Conservation (phyloP, 2,113 vertebrate genomes). For the Porphyrio hochstetteri region DNA sequence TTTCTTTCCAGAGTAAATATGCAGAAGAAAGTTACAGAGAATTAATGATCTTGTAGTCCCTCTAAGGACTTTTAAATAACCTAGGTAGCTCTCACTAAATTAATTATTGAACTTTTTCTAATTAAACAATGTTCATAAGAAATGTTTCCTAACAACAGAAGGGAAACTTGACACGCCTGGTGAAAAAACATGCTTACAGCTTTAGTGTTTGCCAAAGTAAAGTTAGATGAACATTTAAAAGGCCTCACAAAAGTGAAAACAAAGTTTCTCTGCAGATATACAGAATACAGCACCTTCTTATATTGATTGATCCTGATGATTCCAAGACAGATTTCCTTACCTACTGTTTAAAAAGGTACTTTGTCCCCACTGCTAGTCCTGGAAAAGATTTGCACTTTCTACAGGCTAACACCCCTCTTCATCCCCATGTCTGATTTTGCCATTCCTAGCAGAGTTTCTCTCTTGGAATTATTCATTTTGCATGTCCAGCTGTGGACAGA, state of each 20-base stretch:
- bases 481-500: not conserved
- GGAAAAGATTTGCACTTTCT: not conserved
- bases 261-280: not conserved
- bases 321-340: not conserved
- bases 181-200: not conserved
- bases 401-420: not conserved
- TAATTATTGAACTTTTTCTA: constrained; percentile 39
- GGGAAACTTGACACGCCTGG: not conserved
- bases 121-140: constrained; percentile 23
- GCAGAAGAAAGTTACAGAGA: not conserved
- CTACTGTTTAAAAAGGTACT: not conserved
- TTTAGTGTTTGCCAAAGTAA: not conserved
- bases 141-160: not conserved
- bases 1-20: constrained; percentile 10
- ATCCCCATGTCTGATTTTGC: not conserved
- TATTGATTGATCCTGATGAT: not conserved
- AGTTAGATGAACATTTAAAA: not conserved
- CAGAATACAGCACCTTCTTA: not conserved
- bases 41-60: not conserved
- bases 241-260: not conserved
- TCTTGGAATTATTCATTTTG: not conserved
- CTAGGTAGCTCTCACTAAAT: constrained; percentile 1
- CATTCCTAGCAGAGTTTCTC: not conserved
- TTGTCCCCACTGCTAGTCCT: not conserved
- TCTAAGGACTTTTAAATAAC: constrained; percentile 25